phyloP scores from a whole-genome alignment of 2,113 vertebrate genomes.

The Macaca mulatta region DNA sequence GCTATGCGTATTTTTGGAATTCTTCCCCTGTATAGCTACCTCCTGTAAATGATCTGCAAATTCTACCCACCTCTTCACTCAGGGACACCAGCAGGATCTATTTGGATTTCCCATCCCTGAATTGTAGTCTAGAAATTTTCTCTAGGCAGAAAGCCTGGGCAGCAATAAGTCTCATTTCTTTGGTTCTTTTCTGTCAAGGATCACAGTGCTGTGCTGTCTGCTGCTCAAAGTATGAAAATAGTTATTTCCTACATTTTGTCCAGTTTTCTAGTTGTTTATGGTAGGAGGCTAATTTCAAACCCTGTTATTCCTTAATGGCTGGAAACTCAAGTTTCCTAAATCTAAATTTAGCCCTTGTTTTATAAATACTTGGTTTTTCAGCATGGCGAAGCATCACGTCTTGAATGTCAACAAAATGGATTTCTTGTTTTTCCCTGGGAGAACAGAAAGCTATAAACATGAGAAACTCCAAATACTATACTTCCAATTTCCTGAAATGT shows the following conservation, averaged over 20 bases:
- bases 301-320: neutral
- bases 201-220: neutral
- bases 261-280: slow-evolving; percentile 30
- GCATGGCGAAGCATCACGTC: slow-evolving; percentile 1
- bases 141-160: neutral
- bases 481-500: slow-evolving; percentile 20
- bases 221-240: neutral
- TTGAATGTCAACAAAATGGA: slow-evolving; percentile 39
- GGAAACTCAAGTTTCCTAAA: slow-evolving; percentile 24
- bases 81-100: neutral
- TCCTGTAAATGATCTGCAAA: neutral
- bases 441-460: slow-evolving; percentile 39
- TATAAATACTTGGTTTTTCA: slow-evolving; percentile 41
- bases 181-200: neutral
- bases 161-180: neutral
- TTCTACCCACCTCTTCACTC: neutral
- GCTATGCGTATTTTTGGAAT: neutral
- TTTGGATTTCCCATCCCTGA: neutral
- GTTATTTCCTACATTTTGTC: slow-evolving; percentile 37
- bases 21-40: neutral
- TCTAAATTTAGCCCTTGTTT: slow-evolving; percentile 53
- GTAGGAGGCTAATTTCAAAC: slow-evolving; percentile 19
- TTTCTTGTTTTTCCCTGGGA: slow-evolving; percentile 22
- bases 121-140: neutral
- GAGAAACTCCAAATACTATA: slow-evolving; percentile 21